A percentile compares a stretch with the other conserved stretches of the same genome.
phyloP scores from a whole-genome alignment of 1,140 invertebrate species.

The Drosophila punjabiensis region DNA sequence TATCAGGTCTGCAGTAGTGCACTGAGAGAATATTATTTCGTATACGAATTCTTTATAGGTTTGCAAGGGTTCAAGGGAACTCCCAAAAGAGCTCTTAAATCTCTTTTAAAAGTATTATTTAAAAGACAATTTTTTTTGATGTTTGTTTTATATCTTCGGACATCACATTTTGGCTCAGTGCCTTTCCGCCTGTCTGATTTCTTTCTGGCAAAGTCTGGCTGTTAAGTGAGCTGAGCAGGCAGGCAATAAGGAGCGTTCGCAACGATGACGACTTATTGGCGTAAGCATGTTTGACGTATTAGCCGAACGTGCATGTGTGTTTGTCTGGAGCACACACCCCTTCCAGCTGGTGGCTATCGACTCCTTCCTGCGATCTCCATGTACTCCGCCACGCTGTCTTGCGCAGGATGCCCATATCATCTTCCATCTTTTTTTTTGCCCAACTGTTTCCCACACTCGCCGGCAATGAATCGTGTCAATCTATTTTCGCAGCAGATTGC shows the following conservation, averaged over 20 bases:
- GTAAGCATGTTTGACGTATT: conserved; percentile 81
- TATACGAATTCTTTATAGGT: no score
- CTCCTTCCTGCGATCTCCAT: neutral
- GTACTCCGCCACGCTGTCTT: neutral
- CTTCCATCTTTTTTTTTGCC: neutral
- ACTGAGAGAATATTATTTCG: conserved; percentile 20
- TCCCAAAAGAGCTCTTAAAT: no score
- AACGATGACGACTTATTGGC: conserved; percentile 79
- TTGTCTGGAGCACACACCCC: neutral
- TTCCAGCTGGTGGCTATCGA: neutral
- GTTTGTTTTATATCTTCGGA: no score
- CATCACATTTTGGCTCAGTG: neutral
- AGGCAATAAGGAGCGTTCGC: conserved; percentile 60
- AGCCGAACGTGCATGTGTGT: conserved; percentile 58
- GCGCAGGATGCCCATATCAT: neutral
- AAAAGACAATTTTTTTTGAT: no score
- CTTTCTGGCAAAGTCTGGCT: conserved; percentile 39
- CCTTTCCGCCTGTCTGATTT: conserved; percentile 8
- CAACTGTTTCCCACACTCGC: neutral
- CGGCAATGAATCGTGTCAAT: conserved; percentile 70
- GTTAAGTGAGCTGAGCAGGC: conserved; percentile 29
- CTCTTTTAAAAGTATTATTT: no score
- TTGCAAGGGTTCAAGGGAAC: no score
- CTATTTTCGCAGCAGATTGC: conserved; percentile 56
- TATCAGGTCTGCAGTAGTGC: conserved; percentile 38